Evolutionary conservation across 2,113 vertebrate genomes (phyloP), one percentile per base, ranked within the genome.

Genomic region (Bos indicus): DNA sequence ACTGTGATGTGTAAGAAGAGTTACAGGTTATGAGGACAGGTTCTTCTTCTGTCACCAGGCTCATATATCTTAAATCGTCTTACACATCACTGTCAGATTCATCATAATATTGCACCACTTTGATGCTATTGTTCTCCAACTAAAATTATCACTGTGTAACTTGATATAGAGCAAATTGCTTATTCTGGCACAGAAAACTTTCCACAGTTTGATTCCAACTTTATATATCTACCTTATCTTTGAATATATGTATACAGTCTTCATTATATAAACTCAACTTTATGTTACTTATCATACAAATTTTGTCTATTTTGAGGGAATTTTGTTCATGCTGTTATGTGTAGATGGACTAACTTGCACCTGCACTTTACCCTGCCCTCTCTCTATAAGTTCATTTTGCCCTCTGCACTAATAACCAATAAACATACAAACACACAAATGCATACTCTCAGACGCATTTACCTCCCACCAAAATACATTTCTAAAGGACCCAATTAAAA

Each of bases 161-260:
- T 83, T 52, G 82, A 78, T 57, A 90, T 33, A 92, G 46, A 94
- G 14, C 15, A 59, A 48, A 86, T 52, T 94, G 86, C 82, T 96
- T 97, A 40, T 87, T 80, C 56, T 96, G 86, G 91, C 96, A 88
- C 19, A 91, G 48, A 71, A 94, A 93, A 82, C 48, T 33, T 90
- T 95, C 77, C 57, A 84, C 26, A 84, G 40, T 90, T 87, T 40
- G 62, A 57, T 30, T 60, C 54, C 51, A 90, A 12, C 59, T 83
- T 46, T 60, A 93, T 60, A 90, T 95, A 94, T 52, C 78, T 46
- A 6, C 1, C 33, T 84, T 91, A 80, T 96, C 86, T 97, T 23
- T 48, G 23, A 71, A 33, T 84, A 52, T 54, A 91, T 88, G 6
- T 78, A 85, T 82, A 48, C n/a, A 33, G 77, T 74, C 56, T 87